phyloP scores from a whole-genome alignment of 1,140 invertebrate genomes.

The Eupristina koningsbergeri region DNA sequence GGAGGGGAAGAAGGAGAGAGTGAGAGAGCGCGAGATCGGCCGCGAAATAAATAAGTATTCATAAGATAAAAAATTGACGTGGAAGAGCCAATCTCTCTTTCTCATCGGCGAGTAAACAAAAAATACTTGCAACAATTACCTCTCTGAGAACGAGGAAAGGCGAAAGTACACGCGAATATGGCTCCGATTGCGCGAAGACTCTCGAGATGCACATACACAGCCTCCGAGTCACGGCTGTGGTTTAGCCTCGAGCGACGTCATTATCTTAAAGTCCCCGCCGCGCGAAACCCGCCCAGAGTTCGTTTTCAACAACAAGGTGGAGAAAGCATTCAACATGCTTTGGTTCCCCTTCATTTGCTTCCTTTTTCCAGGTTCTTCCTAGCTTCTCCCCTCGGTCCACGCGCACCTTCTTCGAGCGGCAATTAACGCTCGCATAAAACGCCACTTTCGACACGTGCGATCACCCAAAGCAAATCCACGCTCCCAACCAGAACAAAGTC shows the following conservation, averaged over 20 bases:
- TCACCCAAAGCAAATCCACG: not conserved
- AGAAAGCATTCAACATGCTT: conserved; percentile 28
- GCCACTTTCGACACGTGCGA: too few species aligned
- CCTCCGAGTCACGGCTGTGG: not conserved
- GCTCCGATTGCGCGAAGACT: not conserved
- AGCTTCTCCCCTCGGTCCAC: not conserved
- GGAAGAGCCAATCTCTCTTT: conserved; percentile 33
- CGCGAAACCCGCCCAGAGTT: not conserved
- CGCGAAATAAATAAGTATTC: not conserved
- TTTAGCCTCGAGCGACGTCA: conserved; percentile 28
- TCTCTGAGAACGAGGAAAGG: conserved; percentile 24
- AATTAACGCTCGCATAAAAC: not conserved
- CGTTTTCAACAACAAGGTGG: conserved; percentile 14
- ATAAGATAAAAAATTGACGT: conserved; percentile 15
- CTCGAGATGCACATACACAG: not conserved
- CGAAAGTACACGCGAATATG: conserved; percentile 20
- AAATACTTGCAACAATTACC: conserved; percentile 27
- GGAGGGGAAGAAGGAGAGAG: not conserved
- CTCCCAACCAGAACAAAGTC: not conserved
- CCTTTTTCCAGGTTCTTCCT: not conserved
- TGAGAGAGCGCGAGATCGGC: too few species aligned
- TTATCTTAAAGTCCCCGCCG: not conserved
- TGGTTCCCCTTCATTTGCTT: not conserved
- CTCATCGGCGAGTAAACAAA: conserved; percentile 27
- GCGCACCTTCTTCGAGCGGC: not conserved